Conservation (phyloP, 1,140 invertebrate species). For the Atta texana region DNA sequence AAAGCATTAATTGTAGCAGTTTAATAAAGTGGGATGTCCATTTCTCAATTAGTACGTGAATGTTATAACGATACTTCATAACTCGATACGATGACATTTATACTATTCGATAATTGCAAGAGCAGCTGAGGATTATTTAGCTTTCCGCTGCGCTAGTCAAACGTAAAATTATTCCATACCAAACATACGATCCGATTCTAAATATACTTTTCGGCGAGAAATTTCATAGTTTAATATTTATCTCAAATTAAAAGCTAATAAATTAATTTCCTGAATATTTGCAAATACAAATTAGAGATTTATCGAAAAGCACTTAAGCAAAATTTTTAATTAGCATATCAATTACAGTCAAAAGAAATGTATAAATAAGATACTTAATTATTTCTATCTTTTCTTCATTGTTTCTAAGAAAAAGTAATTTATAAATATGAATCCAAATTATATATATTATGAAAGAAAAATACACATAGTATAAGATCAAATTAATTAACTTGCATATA, state of each 20-base stretch:
- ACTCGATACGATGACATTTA: conserved; percentile 35
- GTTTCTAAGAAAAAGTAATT: neutral
- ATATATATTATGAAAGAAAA: neutral
- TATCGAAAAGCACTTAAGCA: neutral
- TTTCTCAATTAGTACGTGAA: neutral
- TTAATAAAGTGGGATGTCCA: neutral
- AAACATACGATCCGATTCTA: conserved; percentile 6
- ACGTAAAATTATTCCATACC: conserved; percentile 34
- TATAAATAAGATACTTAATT: neutral
- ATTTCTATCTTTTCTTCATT: neutral
- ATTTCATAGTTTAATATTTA: conserved; percentile 11
- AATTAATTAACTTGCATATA: neutral
- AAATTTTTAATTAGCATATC: neutral
- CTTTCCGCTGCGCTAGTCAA: conserved; percentile 35
- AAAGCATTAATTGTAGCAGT: neutral
- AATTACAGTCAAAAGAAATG: neutral
- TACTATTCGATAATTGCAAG: conserved; percentile 52
- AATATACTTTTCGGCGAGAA: conserved; percentile 31
- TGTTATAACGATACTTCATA: conserved; percentile 36
- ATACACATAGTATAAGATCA: neutral
- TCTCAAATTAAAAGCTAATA: conserved; percentile 31
- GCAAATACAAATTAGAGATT: neutral
- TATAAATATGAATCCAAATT: neutral
- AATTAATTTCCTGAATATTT: conserved; percentile 14
- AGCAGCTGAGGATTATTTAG: conserved; percentile 49